Base-by-base conservation (phyloP, 2,113 vertebrate genomes). In the Neopipo cinnamomea region DNA sequence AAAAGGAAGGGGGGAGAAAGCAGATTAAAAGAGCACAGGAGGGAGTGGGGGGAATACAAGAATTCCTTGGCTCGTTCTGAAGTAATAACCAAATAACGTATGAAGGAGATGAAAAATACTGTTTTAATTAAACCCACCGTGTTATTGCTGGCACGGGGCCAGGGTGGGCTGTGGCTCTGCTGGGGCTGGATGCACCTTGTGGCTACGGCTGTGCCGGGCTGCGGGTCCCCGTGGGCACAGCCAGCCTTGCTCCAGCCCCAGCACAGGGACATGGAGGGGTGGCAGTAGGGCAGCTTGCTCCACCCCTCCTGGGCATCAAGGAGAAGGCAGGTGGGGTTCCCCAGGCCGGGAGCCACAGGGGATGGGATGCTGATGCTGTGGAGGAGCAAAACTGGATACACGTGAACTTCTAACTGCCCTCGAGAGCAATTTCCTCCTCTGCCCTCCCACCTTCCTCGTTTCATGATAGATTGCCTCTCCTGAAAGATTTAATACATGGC, bases 111-210 rank as follows among this genome's bases (percentile, higher is more conserved):
- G 81, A 77, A 90, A 89, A 96, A 89, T 35, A 75, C 61, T 76
- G 90, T 68, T 92, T 92, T 96, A 95, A 96, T 93, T 92, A 94
- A 97, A 96, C 14, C 72, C 33, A 76, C 83, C 6, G 22, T 73
- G 46, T 82, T 95, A 83, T 82, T 82, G 66, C 23, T 94, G 96
- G 95, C 94, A 18, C 2, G 0, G 35, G 16, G 89, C 95, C 92
- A 63, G 4, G 6, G 39, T 0, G 7, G 33, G 52, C 44, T 19
- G 8, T 0, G 18, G 62, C 62, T 85, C 76, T 31, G 70, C 5
- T 15, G 52, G 73, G 83, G 88, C 55, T 88, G 91, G 56, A n/a
- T 81, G 89, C 89, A 92, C 86, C 70, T 93, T 50, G 25, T 6
- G 28, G 41, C 66, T 8, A 2, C 0, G 2, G 66, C 56, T 46